Percentiles rank a stretch among this genome's conserved stretches.
Evolutionary conservation across 2,888 invertebrate genomes (phyloP).

Genomic region (Sturmia bella): DNA sequence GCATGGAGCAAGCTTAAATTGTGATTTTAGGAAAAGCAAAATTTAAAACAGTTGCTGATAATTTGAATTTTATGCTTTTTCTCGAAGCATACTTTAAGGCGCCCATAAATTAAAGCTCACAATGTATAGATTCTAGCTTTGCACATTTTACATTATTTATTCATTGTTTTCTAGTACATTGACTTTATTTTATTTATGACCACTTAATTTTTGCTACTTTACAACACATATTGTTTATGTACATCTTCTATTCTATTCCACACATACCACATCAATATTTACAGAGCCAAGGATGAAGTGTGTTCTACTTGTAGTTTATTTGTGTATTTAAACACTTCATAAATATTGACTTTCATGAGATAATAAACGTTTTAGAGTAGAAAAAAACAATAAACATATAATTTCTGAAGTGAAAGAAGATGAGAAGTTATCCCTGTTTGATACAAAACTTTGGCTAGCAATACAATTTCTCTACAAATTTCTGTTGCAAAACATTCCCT

Average conservation of each 20-base stretch:
- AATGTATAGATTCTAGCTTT: slow-evolving; percentile 24
- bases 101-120: neutral
- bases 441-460: no score
- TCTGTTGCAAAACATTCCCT: neutral
- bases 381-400: slow-evolving; percentile 23
- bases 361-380: neutral
- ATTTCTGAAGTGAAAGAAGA: neutral
- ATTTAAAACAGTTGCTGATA: neutral
- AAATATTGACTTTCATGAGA: slow-evolving; percentile 52
- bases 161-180: slow-evolving; percentile 60
- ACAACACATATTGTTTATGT: slow-evolving; percentile 42
- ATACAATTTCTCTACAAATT: no score
- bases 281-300: neutral
- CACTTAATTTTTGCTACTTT: slow-evolving; percentile 55
- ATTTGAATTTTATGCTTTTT: neutral
- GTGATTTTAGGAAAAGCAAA: neutral
- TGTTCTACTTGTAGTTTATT: slow-evolving; percentile 12
- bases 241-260: slow-evolving; percentile 37
- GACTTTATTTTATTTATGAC: slow-evolving; percentile 59
- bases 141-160: slow-evolving; percentile 48
- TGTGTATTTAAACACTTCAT: slow-evolving; percentile 63
- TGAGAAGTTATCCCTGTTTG: no score
- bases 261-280: slow-evolving; percentile 46
- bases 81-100: neutral
- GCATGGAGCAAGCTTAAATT: neutral